Evolutionary conservation across 2,113 vertebrate genomes (phyloP).

Genomic region (Perccottus glenii): DNA sequence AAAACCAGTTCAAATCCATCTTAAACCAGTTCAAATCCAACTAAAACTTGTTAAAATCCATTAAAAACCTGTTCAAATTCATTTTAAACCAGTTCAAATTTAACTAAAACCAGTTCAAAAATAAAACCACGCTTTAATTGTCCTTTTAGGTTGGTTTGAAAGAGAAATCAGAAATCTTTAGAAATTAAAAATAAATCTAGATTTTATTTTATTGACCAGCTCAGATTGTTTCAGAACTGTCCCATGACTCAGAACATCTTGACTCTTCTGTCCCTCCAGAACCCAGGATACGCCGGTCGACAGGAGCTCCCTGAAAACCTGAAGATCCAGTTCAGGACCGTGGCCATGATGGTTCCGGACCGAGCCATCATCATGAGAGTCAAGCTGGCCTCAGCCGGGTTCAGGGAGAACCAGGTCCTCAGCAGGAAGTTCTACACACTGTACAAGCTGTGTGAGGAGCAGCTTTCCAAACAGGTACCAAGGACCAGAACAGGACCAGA

Average conservation of each 20-base stretch:
- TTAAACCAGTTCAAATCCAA: too few species aligned
- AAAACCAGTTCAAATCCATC: too few species aligned
- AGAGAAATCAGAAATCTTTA: too few species aligned
- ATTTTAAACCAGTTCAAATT: too few species aligned
- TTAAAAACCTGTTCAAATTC: too few species aligned
- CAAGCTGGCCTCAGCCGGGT: slow-evolving; percentile 91
- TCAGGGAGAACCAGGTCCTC: slow-evolving; percentile 87
- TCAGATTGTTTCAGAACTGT: background rate
- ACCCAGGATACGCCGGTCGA: slow-evolving; percentile 91
- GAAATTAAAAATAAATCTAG: too few species aligned
- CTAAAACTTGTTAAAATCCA: too few species aligned
- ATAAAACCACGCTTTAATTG: too few species aligned
- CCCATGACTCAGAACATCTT: background rate
- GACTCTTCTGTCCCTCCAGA: slow-evolving; percentile 65
- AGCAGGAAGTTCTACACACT: slow-evolving; percentile 92
- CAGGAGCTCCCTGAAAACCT: slow-evolving; percentile 93
- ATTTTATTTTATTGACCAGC: too few species aligned
- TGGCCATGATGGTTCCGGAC: slow-evolving; percentile 95
- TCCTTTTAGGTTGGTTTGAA: too few species aligned
- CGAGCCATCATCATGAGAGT: slow-evolving; percentile 93
- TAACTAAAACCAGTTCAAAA: too few species aligned
- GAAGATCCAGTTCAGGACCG: slow-evolving; percentile 88
- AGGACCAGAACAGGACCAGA: too few species aligned
- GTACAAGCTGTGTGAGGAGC: slow-evolving; percentile 92
- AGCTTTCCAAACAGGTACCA: slow-evolving; percentile 90